A percentile compares a stretch with the other conserved stretches of the same genome.
Conservation (phyloP, 2,797 vertebrate genomes). For the Mormyrops boulengeri region DNA sequence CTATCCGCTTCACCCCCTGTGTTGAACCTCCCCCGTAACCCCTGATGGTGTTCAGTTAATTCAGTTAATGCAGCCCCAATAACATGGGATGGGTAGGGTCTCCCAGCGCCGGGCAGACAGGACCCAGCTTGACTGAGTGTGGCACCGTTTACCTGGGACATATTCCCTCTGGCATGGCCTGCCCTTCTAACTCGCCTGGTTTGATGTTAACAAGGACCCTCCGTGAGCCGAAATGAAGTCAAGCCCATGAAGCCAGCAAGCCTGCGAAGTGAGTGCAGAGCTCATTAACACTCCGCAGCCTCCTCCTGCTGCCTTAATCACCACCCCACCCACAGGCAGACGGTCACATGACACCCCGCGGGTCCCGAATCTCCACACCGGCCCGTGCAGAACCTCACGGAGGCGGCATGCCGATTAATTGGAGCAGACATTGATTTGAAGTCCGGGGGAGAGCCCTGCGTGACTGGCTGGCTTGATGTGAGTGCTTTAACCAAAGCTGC, state of each 20-base stretch:
- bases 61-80: neutral
- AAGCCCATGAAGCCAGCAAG: neutral
- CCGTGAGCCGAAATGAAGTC: neutral
- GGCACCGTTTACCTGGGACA: neutral
- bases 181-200: neutral
- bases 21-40: neutral
- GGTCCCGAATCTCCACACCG: neutral
- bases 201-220: neutral
- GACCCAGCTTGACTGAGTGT: neutral
- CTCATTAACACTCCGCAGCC: neutral
- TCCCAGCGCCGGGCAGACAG: neutral
- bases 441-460: neutral
- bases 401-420: neutral
- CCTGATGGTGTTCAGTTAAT: neutral
- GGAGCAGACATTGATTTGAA: slow-evolving; percentile 1
- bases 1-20: neutral
- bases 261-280: neutral
- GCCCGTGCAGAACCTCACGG: neutral
- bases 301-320: neutral
- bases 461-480: neutral
- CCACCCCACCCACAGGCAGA: neutral
- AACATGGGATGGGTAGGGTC: neutral
- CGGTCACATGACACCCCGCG: neutral
- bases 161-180: neutral
- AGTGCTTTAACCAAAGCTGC: neutral